Evolutionary conservation across 2,113 vertebrate species (phyloP), one percentile per base, ranked within the genome.

Genomic region (Gavia stellata): DNA sequence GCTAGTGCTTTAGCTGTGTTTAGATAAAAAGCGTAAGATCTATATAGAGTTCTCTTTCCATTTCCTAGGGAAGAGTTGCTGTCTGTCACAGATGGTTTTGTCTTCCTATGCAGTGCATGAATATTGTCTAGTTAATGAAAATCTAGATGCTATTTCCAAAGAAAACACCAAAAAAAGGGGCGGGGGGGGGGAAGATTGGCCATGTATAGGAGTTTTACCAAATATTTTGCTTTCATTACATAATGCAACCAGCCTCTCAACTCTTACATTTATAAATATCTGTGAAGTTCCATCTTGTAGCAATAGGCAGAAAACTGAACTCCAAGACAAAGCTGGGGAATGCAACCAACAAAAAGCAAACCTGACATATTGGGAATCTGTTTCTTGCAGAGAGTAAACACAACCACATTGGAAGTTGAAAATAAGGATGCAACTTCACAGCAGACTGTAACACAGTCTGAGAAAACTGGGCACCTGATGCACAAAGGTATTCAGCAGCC

Each of bases 151-250:
- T 70, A 17, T 86, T 73, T 92, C 74, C 53, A 84, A 80, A 85
- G 26, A 79, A 86, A 83, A 62, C 10, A 56, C 17, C 25, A 24
- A 72, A 14, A 28, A n/a, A 17, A 4, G 1, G 1, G 4, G 17
- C 16, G 2, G 13, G 5, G 1, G 2, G 7, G 11, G 8, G 4
- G 12, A 3, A 10, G 10, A 28, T 53, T 92, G 28, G 40, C 34
- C 44, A 17, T 15, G 14, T 87, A 55, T 33, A 67, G 23, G 21
- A 52, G 24, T 52, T 93, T 49, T 62, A 62, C 8, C 59, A 58
- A 88, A 29, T 71, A 40, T 85, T 86, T 91, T 80, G 3, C 13
- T 87, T 93, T 75, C 17, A 29, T 74, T 90, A 63, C 4, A 7
- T 52, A 82, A n/a, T 53, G 21, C 50, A 87, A 25, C 34, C 38